Evolutionary conservation across 2,113 vertebrate species (phyloP), one percentile per base, ranked within the genome.

Genomic region (Trichechus manatus): DNA sequence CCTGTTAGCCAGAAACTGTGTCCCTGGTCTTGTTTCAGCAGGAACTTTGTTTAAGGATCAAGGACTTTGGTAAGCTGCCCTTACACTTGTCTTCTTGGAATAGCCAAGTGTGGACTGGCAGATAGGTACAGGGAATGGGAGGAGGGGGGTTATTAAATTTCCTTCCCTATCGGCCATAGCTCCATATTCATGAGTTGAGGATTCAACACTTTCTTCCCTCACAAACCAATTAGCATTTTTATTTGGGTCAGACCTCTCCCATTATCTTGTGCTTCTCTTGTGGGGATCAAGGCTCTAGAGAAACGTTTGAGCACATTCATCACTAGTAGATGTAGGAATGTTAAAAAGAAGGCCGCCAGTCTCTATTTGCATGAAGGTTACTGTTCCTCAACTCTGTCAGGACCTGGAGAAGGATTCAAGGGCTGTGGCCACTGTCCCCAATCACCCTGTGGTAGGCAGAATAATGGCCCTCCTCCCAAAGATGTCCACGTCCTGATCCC

Each of bases 301-400:
- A 91, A 94, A 84, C 29, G 42, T 89, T 96, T 86, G 72, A 79
- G 74, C 72, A 61, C 64, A 17, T 47, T 80, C n/a, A 33, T 93
- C 87, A n/a, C 1, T 36, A 83, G 81, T 59, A 88, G 27, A 25
- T 64, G 39, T 94, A 81, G 75, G 27, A 91, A 78, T 74, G 39
- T 59, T 95, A 31, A 90, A 83, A 77, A 63, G 53, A 72, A 70
- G 59, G 42, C 75, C 63, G 53, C 53, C 14, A 61, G 39, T 74
- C 44, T 89, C 31, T 85, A 2, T 59, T 33, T 84, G 19, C 36
- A 31, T 82, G 68, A 64, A 33, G 44, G 47, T 96, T 84, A 88
- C 53, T 80, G 8, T 75, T 86, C 56, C 53, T 91, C 56, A 50
- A 29, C 19, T 64, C 44, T 64, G 22, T 78, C 36, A 89, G 74